These are phyloP conservation scores for Falco naumanni DNA, from an alignment of 2,797 vertebrate species.

Conservation along the genomic window DNA sequence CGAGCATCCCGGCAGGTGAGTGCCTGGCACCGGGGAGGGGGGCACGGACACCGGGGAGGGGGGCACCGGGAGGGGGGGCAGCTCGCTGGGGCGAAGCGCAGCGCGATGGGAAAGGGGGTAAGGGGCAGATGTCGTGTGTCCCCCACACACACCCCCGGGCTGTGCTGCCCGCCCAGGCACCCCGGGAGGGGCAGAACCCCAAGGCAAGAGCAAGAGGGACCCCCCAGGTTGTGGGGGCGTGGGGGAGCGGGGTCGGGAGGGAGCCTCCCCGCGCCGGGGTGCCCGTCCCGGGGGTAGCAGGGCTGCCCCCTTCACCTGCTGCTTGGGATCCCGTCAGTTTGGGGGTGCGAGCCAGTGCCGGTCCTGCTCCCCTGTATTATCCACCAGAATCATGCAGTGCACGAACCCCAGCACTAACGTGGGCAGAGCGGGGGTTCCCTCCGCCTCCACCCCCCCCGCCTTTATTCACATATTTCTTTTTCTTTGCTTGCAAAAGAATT, in stretches of 20 bases:
- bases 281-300: not conserved
- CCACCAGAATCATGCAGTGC: not conserved
- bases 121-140: not conserved
- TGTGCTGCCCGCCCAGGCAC: not conserved
- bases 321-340: not conserved
- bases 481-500: not conserved
- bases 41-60: not conserved
- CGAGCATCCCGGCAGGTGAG: conserved; percentile 3
- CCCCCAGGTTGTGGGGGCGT: not conserved
- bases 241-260: not conserved
- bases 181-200: not conserved
- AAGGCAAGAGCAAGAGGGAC: not conserved
- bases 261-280: accelerated
- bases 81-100: not conserved
- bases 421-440: not conserved
- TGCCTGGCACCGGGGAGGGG: not conserved
- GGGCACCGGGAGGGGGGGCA: not conserved
- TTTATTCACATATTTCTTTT: not conserved
- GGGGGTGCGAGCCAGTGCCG: not conserved
- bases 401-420: not conserved
- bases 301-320: not conserved
- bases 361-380: not conserved
- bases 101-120: not conserved
- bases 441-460: no score
- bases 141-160: no score